These are phyloP conservation scores for Pseudorectes ferrugineus DNA, from an alignment of 2,113 vertebrate species.

Conservation along the genomic window DNA sequence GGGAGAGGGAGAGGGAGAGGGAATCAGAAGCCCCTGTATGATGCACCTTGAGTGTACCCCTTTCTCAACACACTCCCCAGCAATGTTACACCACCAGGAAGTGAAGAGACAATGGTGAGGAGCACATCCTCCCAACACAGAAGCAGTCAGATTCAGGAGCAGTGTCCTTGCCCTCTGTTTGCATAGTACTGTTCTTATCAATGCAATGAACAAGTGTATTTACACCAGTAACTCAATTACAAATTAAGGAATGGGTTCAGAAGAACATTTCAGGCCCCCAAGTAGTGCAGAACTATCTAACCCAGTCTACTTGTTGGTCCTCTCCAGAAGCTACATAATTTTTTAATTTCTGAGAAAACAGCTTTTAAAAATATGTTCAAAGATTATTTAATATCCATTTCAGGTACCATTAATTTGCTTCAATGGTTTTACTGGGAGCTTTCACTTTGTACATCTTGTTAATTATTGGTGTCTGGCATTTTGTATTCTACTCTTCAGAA, in stretches of 20 bases:
- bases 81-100: not conserved
- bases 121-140: not conserved
- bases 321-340: not conserved
- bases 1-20: too few relatives aligned
- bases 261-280: not conserved
- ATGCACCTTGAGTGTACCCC: not conserved
- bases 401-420: not conserved
- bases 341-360: not conserved
- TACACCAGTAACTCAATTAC: not conserved
- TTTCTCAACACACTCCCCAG: not conserved
- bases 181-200: not conserved
- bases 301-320: not conserved
- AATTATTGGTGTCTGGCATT: not conserved
- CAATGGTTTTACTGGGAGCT: not conserved
- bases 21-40: not conserved
- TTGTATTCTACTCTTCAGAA: not conserved
- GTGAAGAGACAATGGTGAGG: not conserved
- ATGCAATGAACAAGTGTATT: not conserved
- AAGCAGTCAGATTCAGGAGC: not conserved
- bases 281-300: not conserved
- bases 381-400: not conserved
- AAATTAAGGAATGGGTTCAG: not conserved
- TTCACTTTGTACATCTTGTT: not conserved
- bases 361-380: not conserved
- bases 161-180: not conserved